Conservation (phyloP, 1,140 invertebrate species). For the Drosophila teissieri region DNA sequence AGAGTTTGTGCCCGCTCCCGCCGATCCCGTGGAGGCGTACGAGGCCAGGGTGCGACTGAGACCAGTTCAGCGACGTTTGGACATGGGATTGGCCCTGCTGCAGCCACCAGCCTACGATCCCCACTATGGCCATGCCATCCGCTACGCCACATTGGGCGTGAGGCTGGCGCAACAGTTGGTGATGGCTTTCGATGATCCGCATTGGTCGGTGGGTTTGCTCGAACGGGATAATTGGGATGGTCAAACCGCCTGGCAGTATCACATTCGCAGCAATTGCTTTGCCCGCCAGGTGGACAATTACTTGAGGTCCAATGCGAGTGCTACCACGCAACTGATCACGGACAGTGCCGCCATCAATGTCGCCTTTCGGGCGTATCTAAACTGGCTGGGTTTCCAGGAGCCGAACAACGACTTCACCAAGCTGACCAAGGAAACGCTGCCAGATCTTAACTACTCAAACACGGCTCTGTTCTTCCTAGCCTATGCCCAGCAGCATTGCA, state of each 20-base stretch:
- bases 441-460: constrained; percentile 69
- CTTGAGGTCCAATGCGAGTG: constrained; percentile 86
- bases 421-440: constrained; percentile 64
- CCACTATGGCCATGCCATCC: constrained; percentile 93
- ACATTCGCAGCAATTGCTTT: constrained; percentile 94
- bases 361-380: constrained; percentile 86
- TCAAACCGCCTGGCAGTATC: constrained; percentile 94
- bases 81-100: constrained; percentile 97
- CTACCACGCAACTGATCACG: constrained; percentile 88
- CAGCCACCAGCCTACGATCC: constrained; percentile 97
- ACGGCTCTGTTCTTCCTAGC: constrained; percentile 90
- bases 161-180: constrained; percentile 96
- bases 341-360: constrained; percentile 87
- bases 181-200: constrained; percentile 97
- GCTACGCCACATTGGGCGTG: constrained; percentile 97
- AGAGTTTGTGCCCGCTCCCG: constrained; percentile 26
- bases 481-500: constrained; percentile 86
- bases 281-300: constrained; percentile 92
- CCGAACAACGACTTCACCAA: constrained; percentile 65
- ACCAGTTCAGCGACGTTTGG: constrained; percentile 97
- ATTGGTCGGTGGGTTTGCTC: constrained; percentile 92
- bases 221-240: constrained; percentile 95
- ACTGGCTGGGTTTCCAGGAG: constrained; percentile 70
- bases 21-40: constrained; percentile 63
- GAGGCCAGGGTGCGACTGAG: constrained; percentile 62